Conservation (phyloP, 2,113 vertebrate genomes). For the western clawed frog (Xenopus tropicalis) region DNA sequence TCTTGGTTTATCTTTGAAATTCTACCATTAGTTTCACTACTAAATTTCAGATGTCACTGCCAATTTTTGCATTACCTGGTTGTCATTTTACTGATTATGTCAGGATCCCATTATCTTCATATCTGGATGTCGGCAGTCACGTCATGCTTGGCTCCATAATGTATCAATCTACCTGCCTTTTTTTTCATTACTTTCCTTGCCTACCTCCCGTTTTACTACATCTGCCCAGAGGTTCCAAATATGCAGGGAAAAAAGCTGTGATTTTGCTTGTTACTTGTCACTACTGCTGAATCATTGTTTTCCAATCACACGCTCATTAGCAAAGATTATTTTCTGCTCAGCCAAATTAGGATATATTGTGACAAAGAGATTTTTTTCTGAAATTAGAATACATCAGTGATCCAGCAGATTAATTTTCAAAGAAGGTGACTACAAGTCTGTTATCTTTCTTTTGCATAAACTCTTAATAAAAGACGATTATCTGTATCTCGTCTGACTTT, state of each 20-base stretch:
- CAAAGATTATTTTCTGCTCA: constrained; percentile 27
- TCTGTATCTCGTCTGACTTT: neutral
- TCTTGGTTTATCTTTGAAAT: neutral
- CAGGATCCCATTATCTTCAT: neutral
- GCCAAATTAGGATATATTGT: constrained; percentile 25
- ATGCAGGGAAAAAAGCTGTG: constrained; percentile 1
- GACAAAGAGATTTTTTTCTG: constrained; percentile 25
- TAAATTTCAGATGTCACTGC: neutral
- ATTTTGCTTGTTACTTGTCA: constrained; percentile 22
- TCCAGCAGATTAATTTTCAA: constrained; percentile 21
- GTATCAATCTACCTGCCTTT: neutral
- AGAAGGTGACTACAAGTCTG: constrained; percentile 8
- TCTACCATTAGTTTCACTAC: neutral
- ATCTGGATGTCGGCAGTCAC: neutral
- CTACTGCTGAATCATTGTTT: constrained; percentile 20
- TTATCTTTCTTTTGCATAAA: neutral
- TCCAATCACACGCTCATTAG: constrained; percentile 19
- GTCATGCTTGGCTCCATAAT: neutral
- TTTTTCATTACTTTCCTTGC: neutral
- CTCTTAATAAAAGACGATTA: neutral
- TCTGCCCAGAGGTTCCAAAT: neutral
- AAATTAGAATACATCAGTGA: constrained; percentile 14
- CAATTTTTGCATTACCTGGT: no score
- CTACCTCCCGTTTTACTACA: neutral
- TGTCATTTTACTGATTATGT: no score